Conservation (phyloP, 2,113 vertebrate species). For the Oenanthe melanoleuca region DNA sequence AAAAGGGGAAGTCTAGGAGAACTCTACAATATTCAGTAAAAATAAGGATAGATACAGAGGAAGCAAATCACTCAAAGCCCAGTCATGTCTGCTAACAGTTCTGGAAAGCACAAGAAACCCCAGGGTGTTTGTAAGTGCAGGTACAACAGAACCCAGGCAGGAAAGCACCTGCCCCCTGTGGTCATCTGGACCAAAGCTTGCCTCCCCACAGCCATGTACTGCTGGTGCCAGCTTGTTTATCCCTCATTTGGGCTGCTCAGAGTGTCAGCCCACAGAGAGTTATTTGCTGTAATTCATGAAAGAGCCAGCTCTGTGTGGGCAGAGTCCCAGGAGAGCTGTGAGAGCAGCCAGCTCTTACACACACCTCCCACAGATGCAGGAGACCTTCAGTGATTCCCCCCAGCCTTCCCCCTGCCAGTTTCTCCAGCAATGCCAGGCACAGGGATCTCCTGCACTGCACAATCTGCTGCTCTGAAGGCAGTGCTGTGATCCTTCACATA, state of each 20-base stretch:
- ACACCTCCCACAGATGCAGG: neutral
- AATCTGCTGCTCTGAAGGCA: neutral
- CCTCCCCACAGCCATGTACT: neutral
- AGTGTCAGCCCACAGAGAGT: neutral
- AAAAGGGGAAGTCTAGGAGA: neutral
- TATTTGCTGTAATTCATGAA: neutral
- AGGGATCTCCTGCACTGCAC: neutral
- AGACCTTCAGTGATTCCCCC: neutral
- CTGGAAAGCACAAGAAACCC: neutral
- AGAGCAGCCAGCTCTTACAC: neutral
- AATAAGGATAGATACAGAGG: neutral
- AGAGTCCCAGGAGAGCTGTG: neutral
- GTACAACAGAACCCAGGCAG: neutral
- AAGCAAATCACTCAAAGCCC: neutral
- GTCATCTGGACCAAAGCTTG: neutral
- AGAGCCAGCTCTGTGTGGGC: neutral
- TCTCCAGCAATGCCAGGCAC: neutral
- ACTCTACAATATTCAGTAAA: neutral
- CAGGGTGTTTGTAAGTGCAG: neutral
- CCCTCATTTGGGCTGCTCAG: neutral
- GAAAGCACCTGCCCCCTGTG: neutral
- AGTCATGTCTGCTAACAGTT: neutral
- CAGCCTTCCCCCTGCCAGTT: neutral
- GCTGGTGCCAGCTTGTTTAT: neutral
- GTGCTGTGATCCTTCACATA: neutral